Conservation (phyloP, 2,797 vertebrate genomes). For the Sebastes vulpes region DNA sequence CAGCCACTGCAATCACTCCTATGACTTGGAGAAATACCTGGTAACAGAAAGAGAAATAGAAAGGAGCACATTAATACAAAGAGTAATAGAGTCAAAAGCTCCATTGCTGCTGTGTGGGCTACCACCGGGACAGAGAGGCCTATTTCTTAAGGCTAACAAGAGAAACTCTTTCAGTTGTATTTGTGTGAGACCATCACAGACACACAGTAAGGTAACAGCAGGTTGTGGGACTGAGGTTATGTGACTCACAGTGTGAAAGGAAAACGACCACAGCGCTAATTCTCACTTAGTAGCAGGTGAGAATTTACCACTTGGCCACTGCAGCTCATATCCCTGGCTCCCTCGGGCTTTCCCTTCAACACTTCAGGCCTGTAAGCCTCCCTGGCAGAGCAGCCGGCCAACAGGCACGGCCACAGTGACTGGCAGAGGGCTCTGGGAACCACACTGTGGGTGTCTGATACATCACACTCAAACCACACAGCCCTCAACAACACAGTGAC, state of each 20-base stretch:
- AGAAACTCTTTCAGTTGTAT: conserved; percentile 65
- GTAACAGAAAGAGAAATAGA: conserved; percentile 27
- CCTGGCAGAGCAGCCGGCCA: conserved; percentile 74
- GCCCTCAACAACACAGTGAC: conserved; percentile 80
- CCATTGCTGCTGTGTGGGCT: conserved; percentile 35
- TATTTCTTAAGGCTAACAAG: conserved; percentile 50
- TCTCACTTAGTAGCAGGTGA: conserved; percentile 85
- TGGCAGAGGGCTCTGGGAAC: conserved; percentile 81
- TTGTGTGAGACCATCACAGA: conserved; percentile 54
- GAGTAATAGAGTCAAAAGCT: conserved; percentile 22
- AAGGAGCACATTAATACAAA: conserved; percentile 11
- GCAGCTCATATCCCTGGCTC: conserved; percentile 73
- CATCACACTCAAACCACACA: conserved; percentile 74
- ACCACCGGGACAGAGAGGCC: conserved; percentile 27
- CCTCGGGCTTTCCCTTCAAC: conserved; percentile 79
- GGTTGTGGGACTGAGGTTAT: conserved; percentile 71
- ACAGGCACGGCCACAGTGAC: conserved; percentile 76
- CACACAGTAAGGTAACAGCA: conserved; percentile 69
- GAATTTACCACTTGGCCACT: conserved; percentile 81
- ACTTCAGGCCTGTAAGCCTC: conserved; percentile 75
- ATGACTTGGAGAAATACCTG: conserved; percentile 90
- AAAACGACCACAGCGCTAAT: conserved; percentile 77
- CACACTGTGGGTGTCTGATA: conserved; percentile 79
- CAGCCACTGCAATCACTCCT: conserved; percentile 88
- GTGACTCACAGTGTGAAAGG: conserved; percentile 80